phyloP scores from a whole-genome alignment of 1,140 invertebrate genomes.

The Pseudoatta argentina region DNA sequence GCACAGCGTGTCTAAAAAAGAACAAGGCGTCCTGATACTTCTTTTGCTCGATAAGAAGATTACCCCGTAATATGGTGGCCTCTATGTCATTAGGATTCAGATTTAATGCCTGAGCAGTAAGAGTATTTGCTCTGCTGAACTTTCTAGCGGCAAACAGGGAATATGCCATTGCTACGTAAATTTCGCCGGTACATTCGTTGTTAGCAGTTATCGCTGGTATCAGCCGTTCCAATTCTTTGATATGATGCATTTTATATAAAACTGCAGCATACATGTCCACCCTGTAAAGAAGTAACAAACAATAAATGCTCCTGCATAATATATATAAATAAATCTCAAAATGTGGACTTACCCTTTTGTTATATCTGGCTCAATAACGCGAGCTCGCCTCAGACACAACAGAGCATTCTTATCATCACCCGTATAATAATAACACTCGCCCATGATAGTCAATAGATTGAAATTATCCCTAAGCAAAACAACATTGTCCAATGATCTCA shows the following conservation, averaged over 20 bases:
- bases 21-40: slow-evolving; percentile 90
- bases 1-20: slow-evolving; percentile 91
- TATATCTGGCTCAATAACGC: slow-evolving; percentile 88
- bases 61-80: slow-evolving; percentile 90
- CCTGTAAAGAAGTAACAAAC: slow-evolving; percentile 68
- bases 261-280: slow-evolving; percentile 86
- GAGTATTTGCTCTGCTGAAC: slow-evolving; percentile 87
- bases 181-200: slow-evolving; percentile 87
- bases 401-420: slow-evolving; percentile 87
- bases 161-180: slow-evolving; percentile 90
- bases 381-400: slow-evolving; percentile 85
- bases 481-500: slow-evolving; percentile 89
- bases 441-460: slow-evolving; percentile 89
- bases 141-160: slow-evolving; percentile 87
- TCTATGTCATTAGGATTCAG: slow-evolving; percentile 89
- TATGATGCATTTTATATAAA: slow-evolving; percentile 84
- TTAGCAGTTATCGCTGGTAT: slow-evolving; percentile 82
- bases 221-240: slow-evolving; percentile 86
- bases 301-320: not conserved
- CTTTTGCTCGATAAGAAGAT: slow-evolving; percentile 90
- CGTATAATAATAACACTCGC: slow-evolving; percentile 89
- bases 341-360: slow-evolving; percentile 82
- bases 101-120: slow-evolving; percentile 87
- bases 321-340: not conserved
- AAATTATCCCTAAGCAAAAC: slow-evolving; percentile 89